Evolutionary conservation across 1,140 invertebrate species (phyloP), one percentile per base, ranked within the genome.

Genomic region (Drosophila repleta): DNA sequence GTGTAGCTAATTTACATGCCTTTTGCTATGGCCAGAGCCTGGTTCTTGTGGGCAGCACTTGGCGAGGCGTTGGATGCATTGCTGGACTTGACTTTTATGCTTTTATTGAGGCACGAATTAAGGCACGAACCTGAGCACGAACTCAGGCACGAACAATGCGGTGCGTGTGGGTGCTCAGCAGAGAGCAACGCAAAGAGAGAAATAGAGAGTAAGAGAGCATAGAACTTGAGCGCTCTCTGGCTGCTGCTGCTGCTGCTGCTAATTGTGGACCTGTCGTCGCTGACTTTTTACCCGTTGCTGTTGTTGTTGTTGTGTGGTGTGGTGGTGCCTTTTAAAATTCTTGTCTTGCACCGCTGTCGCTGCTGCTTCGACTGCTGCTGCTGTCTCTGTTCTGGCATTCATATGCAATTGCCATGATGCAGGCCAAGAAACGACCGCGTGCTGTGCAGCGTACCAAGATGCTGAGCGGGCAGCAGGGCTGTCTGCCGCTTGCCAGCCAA

Each of bases 201-300:
- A 24, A 24, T 6, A 26, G 24, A 15, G 20, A 21, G 18, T 39
- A 48, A 45, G 49, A 32, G 15, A 51, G n/a, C 32, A 48, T 26
- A 37, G n/a, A 41, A 18, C 15, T 32, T 24, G 41, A 7, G 48
- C 48, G 35, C 48, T 32, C 37, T 41, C 43, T 24, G 13, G 39
- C 37, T 39, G 35, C 45, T 15, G 17, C 37, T 55, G 17, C 37
- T 55, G 37, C 60, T 51, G 62, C 79, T 60, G 81, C 85, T 85
- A 89, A 90, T 90, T 90, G 87, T 90, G 87, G 87, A 90, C 88
- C 88, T 90, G 88, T 90, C 88, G 87, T 90, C 88, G 76, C 69
- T 84, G 75, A 61, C 70, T 73, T 61, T 62, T 43, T 67, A 21
- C 7, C 8, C 17, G 55, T 26, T 26, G 41, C 32, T 26, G 53